Evolutionary conservation across 2,113 vertebrate species (phyloP).

Genomic region (Brachyistius frenatus): DNA sequence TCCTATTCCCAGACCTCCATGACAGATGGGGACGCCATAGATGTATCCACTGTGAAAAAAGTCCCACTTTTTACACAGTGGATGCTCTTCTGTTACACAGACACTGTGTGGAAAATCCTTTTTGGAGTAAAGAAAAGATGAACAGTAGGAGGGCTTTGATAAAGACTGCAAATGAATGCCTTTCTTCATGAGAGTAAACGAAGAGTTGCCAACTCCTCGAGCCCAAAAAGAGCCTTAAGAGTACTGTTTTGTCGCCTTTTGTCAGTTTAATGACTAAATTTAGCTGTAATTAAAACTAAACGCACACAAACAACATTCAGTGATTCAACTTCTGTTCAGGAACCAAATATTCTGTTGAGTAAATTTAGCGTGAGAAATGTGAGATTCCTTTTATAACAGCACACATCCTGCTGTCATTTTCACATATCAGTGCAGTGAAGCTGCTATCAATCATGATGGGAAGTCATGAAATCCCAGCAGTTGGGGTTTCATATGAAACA

Average conservation of each 20-base stretch:
- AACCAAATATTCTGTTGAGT: not conserved
- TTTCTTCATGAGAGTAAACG: slow-evolving; percentile 18
- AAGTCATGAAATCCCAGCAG: slow-evolving; percentile 54
- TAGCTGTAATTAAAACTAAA: slow-evolving; percentile 28
- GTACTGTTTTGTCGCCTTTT: slow-evolving; percentile 24
- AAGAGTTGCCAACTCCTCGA: slow-evolving; percentile 8
- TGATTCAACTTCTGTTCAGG: not conserved
- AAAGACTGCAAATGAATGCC: slow-evolving; percentile 23
- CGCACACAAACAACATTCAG: not conserved
- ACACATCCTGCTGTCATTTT: slow-evolving; percentile 66
- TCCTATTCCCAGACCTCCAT: slow-evolving; percentile 50
- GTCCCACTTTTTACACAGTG: slow-evolving; percentile 12
- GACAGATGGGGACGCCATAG: slow-evolving; percentile 50
- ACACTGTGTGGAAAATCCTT: slow-evolving; percentile 39
- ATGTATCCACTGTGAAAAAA: slow-evolving; percentile 28
- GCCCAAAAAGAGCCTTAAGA: slow-evolving; percentile 13
- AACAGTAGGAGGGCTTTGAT: slow-evolving; percentile 55
- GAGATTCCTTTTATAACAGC: slow-evolving; percentile 23
- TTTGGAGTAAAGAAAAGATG: slow-evolving; percentile 44
- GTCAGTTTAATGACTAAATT: slow-evolving; percentile 27
- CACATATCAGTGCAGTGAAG: slow-evolving; percentile 14
- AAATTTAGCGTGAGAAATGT: slow-evolving; percentile 36
- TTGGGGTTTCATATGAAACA: slow-evolving; percentile 66
- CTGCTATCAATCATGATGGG: slow-evolving; percentile 52
- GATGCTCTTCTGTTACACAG: slow-evolving; percentile 14